Evolutionary conservation across 2,888 invertebrate species (phyloP).

Genomic region (Poecilus cupreus): DNA sequence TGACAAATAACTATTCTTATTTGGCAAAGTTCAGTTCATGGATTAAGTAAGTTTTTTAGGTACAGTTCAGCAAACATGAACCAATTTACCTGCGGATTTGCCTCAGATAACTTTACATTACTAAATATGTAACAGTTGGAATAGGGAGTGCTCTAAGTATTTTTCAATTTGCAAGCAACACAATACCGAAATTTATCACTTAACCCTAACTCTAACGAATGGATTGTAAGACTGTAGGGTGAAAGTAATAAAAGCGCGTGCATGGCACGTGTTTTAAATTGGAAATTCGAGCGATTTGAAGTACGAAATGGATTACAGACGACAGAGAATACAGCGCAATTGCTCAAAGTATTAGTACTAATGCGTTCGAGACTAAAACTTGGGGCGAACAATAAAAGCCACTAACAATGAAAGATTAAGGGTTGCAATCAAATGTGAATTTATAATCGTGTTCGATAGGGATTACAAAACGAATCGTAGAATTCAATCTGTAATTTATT

Average conservation of each 20-base stretch:
- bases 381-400: conserved; percentile 24
- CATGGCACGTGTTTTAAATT: conserved; percentile 29
- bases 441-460: conserved; percentile 36
- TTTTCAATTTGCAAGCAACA: not conserved
- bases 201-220: not conserved
- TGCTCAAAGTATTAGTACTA: conserved; percentile 32
- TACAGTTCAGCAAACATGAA: too few relatives aligned
- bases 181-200: not conserved
- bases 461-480: conserved; percentile 17
- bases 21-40: too few relatives aligned
- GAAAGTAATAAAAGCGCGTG: not conserved
- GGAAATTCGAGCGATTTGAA: conserved; percentile 32
- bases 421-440: conserved; percentile 32
- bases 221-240: not conserved
- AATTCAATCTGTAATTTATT: not conserved
- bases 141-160: too few relatives aligned
- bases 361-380: not conserved
- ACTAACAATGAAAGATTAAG: conserved; percentile 39
- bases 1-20: too few relatives aligned
- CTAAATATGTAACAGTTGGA: too few relatives aligned
- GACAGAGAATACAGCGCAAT: conserved; percentile 13
- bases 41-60: too few relatives aligned
- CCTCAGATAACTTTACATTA: too few relatives aligned
- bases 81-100: too few relatives aligned
- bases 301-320: conserved; percentile 14